Evolutionary conservation across 2,888 invertebrate genomes (phyloP), one percentile per base, ranked within the genome.

Genomic region (Polyommatus iphigenia): DNA sequence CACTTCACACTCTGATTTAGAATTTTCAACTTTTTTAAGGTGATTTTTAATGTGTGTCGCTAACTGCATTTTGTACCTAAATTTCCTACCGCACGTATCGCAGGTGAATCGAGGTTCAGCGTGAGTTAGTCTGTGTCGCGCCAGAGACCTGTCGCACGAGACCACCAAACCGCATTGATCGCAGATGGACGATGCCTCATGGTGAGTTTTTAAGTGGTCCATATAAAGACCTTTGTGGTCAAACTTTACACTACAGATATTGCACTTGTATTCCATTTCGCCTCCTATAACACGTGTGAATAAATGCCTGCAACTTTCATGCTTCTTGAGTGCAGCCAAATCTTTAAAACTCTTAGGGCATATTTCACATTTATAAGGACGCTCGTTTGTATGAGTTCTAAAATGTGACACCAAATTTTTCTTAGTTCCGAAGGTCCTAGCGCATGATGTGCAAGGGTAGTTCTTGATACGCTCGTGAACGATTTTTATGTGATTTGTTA

Each of bases 381-480:
- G 78, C 32, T 83, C 83, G 0, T 82, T 82, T 0, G 82, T 83
- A 57, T 86, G 86, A 0, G 18, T 41, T 0, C 80, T 72, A 0
- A 80, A 81, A 41, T 86, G 86, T 0, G 79, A 62, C 0, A 78
- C 79, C 18, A 86, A 79, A 73, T 81, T 80, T 41, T 83, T 84
- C 0, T 84, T 84, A 2, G 82, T 80, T 0, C 83, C 77, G 36
- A 82, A 86, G 0, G 71, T 78, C 41, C 84, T 85, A 0, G 79
- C 15, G 59, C 86, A 86, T 8, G 80, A 13, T 0, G 79, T 75
- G 62, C 86, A 86, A 6, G 76, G 46, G 57, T 77, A 84, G 1
- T 80, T 81, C 3, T 79, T 80, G 2, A 82, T 41, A 20, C 84
- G 84, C 10, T 83, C 78, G 29, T 85, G 85, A 0, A 85, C 85